phyloP scores from a whole-genome alignment of 2,888 invertebrate genomes.

The Stegana nigrithorax region DNA sequence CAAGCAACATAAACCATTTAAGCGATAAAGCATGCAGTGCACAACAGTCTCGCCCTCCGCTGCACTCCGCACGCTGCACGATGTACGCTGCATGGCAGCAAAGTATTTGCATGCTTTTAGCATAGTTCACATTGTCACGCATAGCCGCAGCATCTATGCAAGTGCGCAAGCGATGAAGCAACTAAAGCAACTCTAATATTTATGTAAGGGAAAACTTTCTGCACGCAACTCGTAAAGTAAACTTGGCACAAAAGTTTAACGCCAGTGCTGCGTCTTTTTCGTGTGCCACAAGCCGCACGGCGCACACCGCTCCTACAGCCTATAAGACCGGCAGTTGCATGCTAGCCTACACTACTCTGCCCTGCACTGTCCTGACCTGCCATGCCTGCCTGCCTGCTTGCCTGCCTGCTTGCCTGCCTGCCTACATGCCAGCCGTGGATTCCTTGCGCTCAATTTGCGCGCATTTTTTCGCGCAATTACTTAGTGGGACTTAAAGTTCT shows the following conservation, averaged over 20 bases:
- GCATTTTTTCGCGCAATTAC: constrained; percentile 64
- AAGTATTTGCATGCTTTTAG: constrained; percentile 56
- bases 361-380: constrained; percentile 27
- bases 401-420: no score
- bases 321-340: neutral
- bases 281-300: no score
- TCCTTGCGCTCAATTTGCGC: constrained; percentile 62
- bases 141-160: neutral
- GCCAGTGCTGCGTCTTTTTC: neutral
- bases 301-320: no score
- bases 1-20: no score
- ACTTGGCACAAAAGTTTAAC: constrained; percentile 50
- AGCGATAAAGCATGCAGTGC: no score
- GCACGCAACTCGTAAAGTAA: constrained; percentile 50
- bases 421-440: no score
- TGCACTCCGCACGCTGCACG: no score
- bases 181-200: constrained; percentile 32
- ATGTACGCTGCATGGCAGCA: neutral
- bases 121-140: constrained; percentile 50
- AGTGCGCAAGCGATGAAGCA: neutral
- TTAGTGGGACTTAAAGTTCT: constrained; percentile 57
- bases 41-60: no score
- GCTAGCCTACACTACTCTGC: constrained; percentile 15
- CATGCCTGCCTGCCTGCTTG: constrained; percentile 24
- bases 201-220: constrained; percentile 60